Evolutionary conservation across 2,888 invertebrate species (phyloP).

Genomic region (Drosophila rellima): DNA sequence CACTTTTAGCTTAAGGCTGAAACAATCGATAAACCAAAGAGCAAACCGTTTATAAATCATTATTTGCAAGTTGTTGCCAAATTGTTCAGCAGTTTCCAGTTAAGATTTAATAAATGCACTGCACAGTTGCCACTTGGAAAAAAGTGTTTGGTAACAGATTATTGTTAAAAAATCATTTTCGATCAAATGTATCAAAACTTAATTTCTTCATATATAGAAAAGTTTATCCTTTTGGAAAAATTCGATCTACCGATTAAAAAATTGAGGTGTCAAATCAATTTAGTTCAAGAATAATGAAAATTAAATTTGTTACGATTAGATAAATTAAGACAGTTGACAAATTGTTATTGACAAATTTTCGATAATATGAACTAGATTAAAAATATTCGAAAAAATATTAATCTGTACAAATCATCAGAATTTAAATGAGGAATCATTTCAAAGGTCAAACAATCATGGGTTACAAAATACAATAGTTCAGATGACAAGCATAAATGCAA

Average conservation of each 20-base stretch:
- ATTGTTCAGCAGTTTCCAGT: constrained; percentile 48
- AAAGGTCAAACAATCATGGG: not conserved
- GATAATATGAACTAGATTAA: too few relatives aligned
- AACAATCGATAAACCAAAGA: constrained; percentile 46
- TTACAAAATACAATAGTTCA: too few relatives aligned
- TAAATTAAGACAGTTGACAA: too few relatives aligned
- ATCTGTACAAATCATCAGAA: not conserved
- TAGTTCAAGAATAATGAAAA: not conserved
- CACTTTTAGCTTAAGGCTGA: constrained; percentile 31
- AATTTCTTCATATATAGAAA: not conserved
- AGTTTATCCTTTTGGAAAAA: not conserved
- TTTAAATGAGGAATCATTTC: not conserved
- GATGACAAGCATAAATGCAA: not conserved
- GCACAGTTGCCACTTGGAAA: not conserved
- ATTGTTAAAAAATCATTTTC: not conserved
- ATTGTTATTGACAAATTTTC: too few relatives aligned
- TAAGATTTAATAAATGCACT: constrained; percentile 19
- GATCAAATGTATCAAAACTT: not conserved
- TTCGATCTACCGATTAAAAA: not conserved
- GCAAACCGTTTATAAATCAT: constrained; percentile 68
- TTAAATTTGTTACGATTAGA: not conserved
- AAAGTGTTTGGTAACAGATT: not conserved
- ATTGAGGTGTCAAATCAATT: not conserved
- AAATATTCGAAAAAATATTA: not conserved
- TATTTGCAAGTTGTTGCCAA: constrained; percentile 59